These are phyloP conservation scores for Chelonoidis abingdonii DNA, from an alignment of 2,113 vertebrate genomes.

Conservation along the genomic window DNA sequence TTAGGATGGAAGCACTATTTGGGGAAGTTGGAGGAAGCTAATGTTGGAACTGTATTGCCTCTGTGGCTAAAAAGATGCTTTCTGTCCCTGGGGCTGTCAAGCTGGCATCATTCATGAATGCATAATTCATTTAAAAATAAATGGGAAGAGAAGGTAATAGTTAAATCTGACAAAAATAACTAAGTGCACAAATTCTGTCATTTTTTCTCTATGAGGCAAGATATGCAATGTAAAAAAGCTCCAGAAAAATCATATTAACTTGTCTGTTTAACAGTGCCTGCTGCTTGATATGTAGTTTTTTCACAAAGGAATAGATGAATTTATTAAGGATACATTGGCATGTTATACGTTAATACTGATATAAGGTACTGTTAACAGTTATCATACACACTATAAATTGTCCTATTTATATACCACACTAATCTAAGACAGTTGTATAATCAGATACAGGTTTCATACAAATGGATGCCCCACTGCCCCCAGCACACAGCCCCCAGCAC, in stretches of 20 bases:
- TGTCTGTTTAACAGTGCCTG: not conserved
- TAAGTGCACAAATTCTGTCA: constrained; percentile 21
- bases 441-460: not conserved
- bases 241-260: not conserved
- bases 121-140: constrained; percentile 42
- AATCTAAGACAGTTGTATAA: not conserved
- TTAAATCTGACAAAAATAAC: constrained; percentile 41
- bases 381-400: not conserved
- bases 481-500: not conserved
- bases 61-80: constrained; percentile 61
- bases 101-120: not conserved
- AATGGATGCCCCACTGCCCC: not conserved
- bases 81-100: constrained; percentile 46
- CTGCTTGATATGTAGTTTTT: not conserved
- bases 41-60: constrained; percentile 59
- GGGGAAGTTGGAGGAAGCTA: constrained; percentile 48
- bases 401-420: not conserved
- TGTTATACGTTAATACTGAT: not conserved
- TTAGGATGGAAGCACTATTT: constrained; percentile 37
- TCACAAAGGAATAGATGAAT: not conserved
- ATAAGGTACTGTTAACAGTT: not conserved
- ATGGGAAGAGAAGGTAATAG: constrained; percentile 14
- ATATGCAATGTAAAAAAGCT: not conserved
- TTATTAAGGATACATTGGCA: not conserved
- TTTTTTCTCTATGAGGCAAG: not conserved